A percentile compares a stretch with the other conserved stretches of the same genome.
These are phyloP conservation scores for Drosophila birchii DNA, from an alignment of 2,888 invertebrate genomes.

Conservation along the genomic window DNA sequence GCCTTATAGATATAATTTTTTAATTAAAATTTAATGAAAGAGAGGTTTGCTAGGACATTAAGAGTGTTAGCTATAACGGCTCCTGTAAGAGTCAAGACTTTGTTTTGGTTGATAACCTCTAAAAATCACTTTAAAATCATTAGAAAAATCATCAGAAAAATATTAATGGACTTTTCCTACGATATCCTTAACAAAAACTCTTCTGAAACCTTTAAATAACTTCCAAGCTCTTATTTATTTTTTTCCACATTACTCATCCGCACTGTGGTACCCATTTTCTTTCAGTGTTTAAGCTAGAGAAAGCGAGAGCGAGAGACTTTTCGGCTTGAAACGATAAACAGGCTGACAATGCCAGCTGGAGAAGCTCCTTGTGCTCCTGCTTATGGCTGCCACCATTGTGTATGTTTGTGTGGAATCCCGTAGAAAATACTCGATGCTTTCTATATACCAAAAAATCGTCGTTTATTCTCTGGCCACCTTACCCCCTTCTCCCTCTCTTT, in stretches of 20 bases:
- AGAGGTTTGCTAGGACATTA: no score
- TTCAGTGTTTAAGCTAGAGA: constrained; percentile 6
- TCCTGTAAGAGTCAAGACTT: no score
- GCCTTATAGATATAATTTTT: no score
- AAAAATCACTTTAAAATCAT: no score
- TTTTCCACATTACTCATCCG: no score
- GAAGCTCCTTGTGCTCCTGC: constrained; percentile 37
- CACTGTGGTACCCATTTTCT: not conserved
- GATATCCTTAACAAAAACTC: not conserved
- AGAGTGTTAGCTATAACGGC: no score
- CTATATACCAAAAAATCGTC: constrained; percentile 30
- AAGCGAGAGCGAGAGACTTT: constrained; percentile 56
- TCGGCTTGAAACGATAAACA: constrained; percentile 73
- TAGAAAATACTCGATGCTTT: constrained; percentile 29
- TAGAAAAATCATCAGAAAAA: no score
- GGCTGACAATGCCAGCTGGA: constrained; percentile 66
- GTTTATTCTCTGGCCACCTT: constrained; percentile 15
- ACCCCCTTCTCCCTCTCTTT: not conserved
- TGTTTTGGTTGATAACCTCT: no score
- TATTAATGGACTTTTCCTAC: no score
- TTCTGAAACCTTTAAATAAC: not conserved
- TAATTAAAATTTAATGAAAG: no score
- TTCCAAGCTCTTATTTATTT: rapidly evolving
- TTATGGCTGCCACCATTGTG: constrained; percentile 6
- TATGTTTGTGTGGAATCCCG: constrained; percentile 3